Base-by-base conservation (phyloP, 1,140 invertebrate species). In the Drosophila suzukii region DNA sequence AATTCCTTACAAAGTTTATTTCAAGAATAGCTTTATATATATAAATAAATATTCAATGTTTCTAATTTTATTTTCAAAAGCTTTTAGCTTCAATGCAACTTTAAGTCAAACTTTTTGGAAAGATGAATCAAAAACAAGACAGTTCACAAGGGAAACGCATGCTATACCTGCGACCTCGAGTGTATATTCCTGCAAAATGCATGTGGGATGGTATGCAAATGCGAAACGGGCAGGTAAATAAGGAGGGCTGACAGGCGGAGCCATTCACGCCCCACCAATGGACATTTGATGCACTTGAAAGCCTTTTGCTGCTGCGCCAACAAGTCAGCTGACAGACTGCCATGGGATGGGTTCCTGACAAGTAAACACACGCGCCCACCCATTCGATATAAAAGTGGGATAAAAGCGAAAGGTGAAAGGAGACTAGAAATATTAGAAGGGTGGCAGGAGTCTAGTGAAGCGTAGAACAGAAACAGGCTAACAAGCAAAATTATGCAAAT, bases 401-500 rank as follows among this genome's bases (percentile, higher is more conserved):
- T 12, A 47, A 12, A 30, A 36, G 39, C 13, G 10, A 51, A 62
- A 56, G 44, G 55, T 75, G 59, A 74, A 73, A 67, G 58, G 75
- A 82, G 27, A 53, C 60, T 53, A 74, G 74, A 76, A 44, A 77
- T 73, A 61, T 39, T 51, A 27, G n/a, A 13, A 20, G 53, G 34
- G 34, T 49, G 54, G 54, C 27, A 46, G 7, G n/a, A 62, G 34
- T 78, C 53, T 43, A 49, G 65, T 51, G 66, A 60, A 56, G 67
- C 74, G 67, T 74, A 39, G 75, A 44, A 17, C 55, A 63, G 67
- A 75, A 55, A 78, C 55, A 72, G 53, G 66, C 59, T 63, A 81
- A 84, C 72, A 90, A 81, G 78, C 41, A 75, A 90, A 91, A 84
- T 91, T 88, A 89, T 91, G 88, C 78, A 91, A 91, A 91, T 91